A percentile compares a stretch with the other conserved stretches of the same genome.
These are phyloP conservation scores for Contarinia nasturtii DNA, from an alignment of 1,140 invertebrate species.

Conservation along the genomic window DNA sequence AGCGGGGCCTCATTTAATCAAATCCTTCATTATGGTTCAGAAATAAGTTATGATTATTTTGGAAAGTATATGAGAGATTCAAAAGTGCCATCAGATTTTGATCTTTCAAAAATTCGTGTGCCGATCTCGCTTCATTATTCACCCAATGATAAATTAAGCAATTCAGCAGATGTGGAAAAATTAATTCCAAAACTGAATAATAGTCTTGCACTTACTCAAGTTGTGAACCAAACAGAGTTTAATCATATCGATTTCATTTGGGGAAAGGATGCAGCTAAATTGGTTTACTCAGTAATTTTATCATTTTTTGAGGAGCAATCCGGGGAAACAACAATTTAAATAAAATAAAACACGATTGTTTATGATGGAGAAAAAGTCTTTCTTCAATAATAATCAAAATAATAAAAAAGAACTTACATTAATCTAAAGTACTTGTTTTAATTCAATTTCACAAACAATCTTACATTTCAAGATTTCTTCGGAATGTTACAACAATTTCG, in stretches of 20 bases:
- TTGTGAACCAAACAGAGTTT: constrained; percentile 23
- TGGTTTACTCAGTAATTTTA: constrained; percentile 37
- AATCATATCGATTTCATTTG: constrained; percentile 46
- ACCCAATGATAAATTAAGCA: constrained; percentile 36
- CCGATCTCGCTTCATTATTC: constrained; percentile 44
- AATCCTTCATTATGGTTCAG: constrained; percentile 47
- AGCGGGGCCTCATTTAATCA: constrained; percentile 60
- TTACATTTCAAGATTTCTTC: no score
- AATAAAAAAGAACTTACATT: no score
- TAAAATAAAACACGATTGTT: no score
- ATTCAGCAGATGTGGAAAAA: constrained; percentile 25
- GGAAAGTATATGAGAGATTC: constrained; percentile 29
- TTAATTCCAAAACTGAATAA: constrained; percentile 25
- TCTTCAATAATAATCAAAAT: no score
- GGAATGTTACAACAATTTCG: no score
- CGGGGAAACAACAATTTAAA: no score
- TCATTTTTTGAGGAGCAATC: constrained; percentile 21
- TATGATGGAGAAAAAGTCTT: no score
- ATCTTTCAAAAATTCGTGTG: constrained; percentile 30
- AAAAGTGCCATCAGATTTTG: constrained; percentile 38
- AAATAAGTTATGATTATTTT: constrained; percentile 26
- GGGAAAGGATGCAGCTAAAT: constrained; percentile 35
- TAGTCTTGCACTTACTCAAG: constrained; percentile 21
- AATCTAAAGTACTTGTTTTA: no score
- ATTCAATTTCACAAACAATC: no score